Evolutionary conservation across 2,888 invertebrate genomes (phyloP).

Genomic region (Steinernema carpocapsae): DNA sequence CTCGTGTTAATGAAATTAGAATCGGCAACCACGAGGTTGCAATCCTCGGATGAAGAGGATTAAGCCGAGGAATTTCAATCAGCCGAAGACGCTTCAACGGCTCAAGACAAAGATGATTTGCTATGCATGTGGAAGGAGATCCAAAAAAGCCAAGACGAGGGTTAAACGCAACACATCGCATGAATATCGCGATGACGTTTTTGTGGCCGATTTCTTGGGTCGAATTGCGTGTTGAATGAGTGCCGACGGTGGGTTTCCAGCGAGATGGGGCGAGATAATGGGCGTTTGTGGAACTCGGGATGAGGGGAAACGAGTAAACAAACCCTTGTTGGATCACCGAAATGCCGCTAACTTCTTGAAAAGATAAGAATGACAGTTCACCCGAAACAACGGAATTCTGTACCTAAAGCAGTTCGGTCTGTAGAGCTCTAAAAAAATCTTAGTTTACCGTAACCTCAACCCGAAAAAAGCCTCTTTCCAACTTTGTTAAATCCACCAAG

Average conservation of each 20-base stretch:
- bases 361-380: too few species aligned
- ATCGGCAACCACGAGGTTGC: background rate
- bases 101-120: background rate
- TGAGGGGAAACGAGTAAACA: background rate
- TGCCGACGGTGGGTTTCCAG: too few species aligned
- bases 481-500: too few species aligned
- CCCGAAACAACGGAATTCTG: too few species aligned
- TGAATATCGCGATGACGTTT: constrained; percentile 23
- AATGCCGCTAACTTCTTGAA: too few species aligned
- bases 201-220: background rate
- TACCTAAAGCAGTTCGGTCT: too few species aligned
- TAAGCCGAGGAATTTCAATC: background rate
- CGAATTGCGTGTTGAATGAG: too few species aligned
- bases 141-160: background rate
- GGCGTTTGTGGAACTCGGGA: too few species aligned
- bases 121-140: constrained; percentile 6
- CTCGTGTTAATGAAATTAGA: constrained; percentile 16
- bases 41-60: background rate
- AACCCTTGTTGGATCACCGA: too few species aligned
- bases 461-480: background rate
- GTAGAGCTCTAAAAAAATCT: too few species aligned
- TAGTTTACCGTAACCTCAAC: background rate
- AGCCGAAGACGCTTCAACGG: background rate
- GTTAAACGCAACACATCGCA: background rate
- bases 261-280: too few species aligned